Evolutionary conservation across 37 sponge, comb jelly and placozoan species (phyloP).

Genomic region (Amphimedon queenslandica): DNA sequence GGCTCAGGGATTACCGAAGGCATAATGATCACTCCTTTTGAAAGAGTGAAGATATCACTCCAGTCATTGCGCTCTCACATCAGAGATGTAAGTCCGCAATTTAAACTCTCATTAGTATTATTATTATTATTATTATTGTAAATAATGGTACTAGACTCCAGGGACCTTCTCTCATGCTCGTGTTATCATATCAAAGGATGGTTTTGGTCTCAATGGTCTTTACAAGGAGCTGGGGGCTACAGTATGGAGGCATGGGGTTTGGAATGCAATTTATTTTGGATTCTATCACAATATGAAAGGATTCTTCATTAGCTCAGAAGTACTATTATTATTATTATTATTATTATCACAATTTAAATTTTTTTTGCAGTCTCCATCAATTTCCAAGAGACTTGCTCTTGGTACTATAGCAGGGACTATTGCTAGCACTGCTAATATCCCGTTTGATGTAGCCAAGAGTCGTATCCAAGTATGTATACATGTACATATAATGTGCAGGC

Average conservation of each 20-base stretch:
- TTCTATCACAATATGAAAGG: slow-evolving; percentile 23
- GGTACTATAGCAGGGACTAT: slow-evolving; percentile 30
- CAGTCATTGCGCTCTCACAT: slow-evolving; percentile 32
- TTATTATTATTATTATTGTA: no score
- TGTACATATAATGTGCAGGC: no score
- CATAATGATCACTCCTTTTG: slow-evolving; percentile 31
- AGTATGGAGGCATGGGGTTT: slow-evolving; percentile 27
- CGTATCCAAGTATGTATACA: no score
- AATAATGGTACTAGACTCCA: slow-evolving; percentile 13
- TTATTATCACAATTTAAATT: no score
- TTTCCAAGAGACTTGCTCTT: slow-evolving; percentile 8
- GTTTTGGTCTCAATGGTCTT: slow-evolving; percentile 28
- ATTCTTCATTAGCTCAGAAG: slow-evolving; percentile 10
- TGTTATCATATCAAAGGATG: slow-evolving; percentile 12
- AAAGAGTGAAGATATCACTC: slow-evolving; percentile 35
- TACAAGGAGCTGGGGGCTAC: slow-evolving; percentile 28
- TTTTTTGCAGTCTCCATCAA: background rate
- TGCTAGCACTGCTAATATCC: slow-evolving; percentile 20
- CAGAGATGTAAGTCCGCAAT: slow-evolving; percentile 3
- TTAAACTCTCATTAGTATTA: background rate
- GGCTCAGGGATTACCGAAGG: slow-evolving; percentile 37
- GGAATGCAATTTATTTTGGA: slow-evolving; percentile 49
- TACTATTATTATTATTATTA: no score
- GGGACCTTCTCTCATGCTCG: slow-evolving; percentile 24
- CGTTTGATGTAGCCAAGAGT: slow-evolving; percentile 64